Conservation (phyloP, 2,113 vertebrate species). For the Ramphastos sulfuratus region DNA sequence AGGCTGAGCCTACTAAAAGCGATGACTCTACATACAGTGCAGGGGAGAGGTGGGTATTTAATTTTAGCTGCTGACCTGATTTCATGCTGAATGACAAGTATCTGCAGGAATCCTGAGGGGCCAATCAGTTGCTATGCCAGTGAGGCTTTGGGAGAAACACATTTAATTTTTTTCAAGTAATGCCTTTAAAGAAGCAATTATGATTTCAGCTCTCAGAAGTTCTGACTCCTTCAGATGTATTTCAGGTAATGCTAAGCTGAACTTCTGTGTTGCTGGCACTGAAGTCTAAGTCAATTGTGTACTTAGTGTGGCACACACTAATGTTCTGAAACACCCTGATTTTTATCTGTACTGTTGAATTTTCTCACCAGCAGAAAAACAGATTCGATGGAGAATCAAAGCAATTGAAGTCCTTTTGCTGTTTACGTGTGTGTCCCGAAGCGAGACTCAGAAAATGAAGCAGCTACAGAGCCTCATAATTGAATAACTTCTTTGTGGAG, state of each 20-base stretch:
- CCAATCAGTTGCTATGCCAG: constrained; percentile 66
- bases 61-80: constrained; percentile 82
- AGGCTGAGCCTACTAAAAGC: constrained; percentile 54
- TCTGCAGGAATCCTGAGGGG: constrained; percentile 63
- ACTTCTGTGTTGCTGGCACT: background rate
- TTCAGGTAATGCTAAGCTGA: background rate
- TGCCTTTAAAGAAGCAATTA: constrained; percentile 67
- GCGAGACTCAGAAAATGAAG: background rate
- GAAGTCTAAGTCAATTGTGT: background rate
- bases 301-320: background rate
- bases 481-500: background rate
- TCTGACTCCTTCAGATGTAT: constrained; percentile 54
- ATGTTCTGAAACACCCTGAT: background rate
- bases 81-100: constrained; percentile 73
- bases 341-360: background rate
- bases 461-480: background rate
- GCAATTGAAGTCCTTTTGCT: background rate
- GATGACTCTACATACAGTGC: constrained; percentile 49
- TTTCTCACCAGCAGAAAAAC: background rate
- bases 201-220: constrained; percentile 49
- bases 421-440: background rate
- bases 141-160: constrained; percentile 58
- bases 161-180: constrained; percentile 63
- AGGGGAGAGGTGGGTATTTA: constrained; percentile 63
- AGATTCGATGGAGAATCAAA: background rate